phyloP scores from a whole-genome alignment of 2,113 vertebrate genomes.

The Dolichotis patagonum region DNA sequence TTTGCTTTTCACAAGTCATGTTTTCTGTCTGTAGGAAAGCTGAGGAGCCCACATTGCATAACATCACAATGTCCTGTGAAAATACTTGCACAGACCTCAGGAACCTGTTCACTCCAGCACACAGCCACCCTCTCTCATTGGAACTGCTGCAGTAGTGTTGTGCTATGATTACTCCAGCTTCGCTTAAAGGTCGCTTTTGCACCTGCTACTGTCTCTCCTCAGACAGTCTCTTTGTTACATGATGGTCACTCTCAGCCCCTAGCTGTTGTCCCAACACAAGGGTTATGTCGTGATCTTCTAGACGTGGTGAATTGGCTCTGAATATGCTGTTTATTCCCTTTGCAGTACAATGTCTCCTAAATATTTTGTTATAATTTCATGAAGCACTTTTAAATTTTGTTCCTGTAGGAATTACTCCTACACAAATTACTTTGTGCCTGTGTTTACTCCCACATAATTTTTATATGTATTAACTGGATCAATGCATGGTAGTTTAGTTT shows the following conservation, averaged over 20 bases:
- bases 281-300: not conserved
- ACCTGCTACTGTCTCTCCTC: not conserved
- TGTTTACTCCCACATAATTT: not conserved
- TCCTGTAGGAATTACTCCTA: not conserved
- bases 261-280: not conserved
- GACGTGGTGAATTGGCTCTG: not conserved
- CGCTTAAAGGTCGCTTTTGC: not conserved
- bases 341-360: not conserved
- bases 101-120: not conserved
- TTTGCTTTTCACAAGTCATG: not conserved
- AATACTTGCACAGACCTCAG: not conserved
- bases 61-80: not conserved
- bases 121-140: not conserved
- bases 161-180: not conserved
- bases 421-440: no score
- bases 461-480: not conserved
- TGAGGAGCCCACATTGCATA: not conserved
- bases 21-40: not conserved
- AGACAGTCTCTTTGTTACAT: not conserved
- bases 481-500: not conserved
- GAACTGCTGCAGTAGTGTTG: not conserved
- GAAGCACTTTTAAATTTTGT: not conserved
- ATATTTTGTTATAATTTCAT: not conserved
- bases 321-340: not conserved
- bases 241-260: not conserved